A percentile compares a stretch with the other conserved stretches of the same genome.
phyloP scores from a whole-genome alignment of 2,888 invertebrate species.

The Hecatera dysodea region DNA sequence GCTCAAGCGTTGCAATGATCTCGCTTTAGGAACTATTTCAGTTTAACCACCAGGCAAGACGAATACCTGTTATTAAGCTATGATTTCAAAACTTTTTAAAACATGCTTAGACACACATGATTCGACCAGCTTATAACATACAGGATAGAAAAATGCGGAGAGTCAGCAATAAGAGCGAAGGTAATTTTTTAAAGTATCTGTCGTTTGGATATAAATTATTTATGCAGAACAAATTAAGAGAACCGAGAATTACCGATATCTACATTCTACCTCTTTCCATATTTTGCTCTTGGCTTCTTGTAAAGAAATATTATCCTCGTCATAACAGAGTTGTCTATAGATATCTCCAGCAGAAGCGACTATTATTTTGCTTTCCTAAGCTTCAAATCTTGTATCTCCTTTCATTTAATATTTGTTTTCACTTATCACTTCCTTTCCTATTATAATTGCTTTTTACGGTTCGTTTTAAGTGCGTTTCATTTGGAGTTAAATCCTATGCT shows the following conservation, averaged over 20 bases:
- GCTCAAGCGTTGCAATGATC: not conserved
- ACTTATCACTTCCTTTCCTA: not conserved
- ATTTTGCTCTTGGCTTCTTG: not conserved
- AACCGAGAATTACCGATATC: too few species aligned
- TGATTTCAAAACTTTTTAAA: not conserved
- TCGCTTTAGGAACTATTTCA: not conserved
- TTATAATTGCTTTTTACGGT: slow-evolving; percentile 12
- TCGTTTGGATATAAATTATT: too few species aligned
- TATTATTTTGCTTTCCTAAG: not conserved
- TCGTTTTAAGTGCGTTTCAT: slow-evolving; percentile 21
- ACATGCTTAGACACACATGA: not conserved
- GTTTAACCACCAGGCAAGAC: too few species aligned
- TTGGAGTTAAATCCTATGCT: slow-evolving; percentile 31
- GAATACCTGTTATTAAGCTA: too few species aligned
- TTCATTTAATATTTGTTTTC: slow-evolving; percentile 8
- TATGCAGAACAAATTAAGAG: too few species aligned
- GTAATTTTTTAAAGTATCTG: too few species aligned
- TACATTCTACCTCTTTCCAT: too few species aligned
- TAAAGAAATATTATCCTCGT: not conserved
- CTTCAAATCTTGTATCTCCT: not conserved
- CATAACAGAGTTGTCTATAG: too few species aligned
- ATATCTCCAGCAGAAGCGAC: not conserved
- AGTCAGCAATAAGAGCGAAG: not conserved
- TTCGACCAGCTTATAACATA: not conserved
- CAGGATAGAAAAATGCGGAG: not conserved